phyloP scores from a whole-genome alignment of 1,140 invertebrate species.

The Bacillus rossius region DNA sequence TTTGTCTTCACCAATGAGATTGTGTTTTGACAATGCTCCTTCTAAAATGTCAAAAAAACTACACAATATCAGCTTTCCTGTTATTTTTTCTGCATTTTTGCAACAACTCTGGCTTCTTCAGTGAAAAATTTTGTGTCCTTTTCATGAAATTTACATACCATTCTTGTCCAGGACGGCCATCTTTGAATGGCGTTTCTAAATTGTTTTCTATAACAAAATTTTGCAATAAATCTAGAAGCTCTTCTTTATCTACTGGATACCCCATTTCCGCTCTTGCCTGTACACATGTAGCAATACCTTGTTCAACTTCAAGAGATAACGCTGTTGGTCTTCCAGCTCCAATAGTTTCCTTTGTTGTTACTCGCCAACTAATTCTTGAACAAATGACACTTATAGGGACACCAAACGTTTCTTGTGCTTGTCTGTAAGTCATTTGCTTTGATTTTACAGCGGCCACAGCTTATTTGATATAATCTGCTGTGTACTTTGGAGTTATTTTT shows the following conservation, averaged over 20 bases:
- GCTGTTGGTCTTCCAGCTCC: background rate
- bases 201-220: constrained; percentile 9
- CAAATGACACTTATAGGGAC: constrained; percentile 5
- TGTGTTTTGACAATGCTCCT: background rate
- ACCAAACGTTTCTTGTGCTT: constrained; percentile 6
- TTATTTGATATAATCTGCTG: background rate
- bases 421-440: background rate
- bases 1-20: constrained; percentile 2
- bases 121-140: background rate
- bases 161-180: constrained; percentile 6
- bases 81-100: background rate
- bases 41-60: constrained; percentile 12
- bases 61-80: constrained; percentile 11
- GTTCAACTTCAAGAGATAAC: background rate
- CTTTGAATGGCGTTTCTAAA: constrained; percentile 6
- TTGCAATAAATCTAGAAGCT: constrained; percentile 13
- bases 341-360: background rate
- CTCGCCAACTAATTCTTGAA: background rate
- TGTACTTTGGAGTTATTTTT: constrained; percentile 9
- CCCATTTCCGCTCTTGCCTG: constrained; percentile 6
- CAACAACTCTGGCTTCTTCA: constrained; percentile 1
- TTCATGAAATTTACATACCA: constrained; percentile 1
- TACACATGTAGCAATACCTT: background rate
- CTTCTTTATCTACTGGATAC: constrained; percentile 1
- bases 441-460: background rate